These are phyloP conservation scores for Cinclus cinclus DNA, from an alignment of 2,113 vertebrate species.

Conservation along the genomic window DNA sequence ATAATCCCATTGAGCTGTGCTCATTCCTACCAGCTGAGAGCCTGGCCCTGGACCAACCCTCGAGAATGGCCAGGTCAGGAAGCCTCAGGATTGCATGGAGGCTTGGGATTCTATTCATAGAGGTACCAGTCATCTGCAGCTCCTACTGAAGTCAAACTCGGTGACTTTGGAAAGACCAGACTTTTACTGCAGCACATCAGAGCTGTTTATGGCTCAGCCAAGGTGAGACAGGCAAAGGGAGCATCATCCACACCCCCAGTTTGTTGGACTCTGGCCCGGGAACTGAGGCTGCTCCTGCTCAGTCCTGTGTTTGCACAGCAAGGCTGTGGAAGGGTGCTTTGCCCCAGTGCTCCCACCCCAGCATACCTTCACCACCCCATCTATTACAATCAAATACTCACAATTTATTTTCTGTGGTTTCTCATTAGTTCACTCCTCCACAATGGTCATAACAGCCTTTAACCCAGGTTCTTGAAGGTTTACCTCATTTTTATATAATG, in stretches of 20 bases:
- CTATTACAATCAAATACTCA: neutral
- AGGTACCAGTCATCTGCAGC: neutral
- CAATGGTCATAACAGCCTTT: neutral
- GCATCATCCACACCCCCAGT: neutral
- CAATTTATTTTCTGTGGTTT: neutral
- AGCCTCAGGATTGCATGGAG: neutral
- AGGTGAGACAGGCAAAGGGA: neutral
- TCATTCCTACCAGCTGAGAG: slow-evolving; percentile 20
- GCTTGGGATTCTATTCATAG: neutral
- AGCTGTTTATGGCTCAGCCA: neutral
- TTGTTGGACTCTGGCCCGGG: neutral
- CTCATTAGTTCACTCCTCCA: neutral
- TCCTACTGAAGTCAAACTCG: neutral
- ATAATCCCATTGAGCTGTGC: neutral
- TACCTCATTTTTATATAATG: neutral
- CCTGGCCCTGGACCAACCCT: neutral
- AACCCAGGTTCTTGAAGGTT: neutral
- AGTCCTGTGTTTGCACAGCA: neutral
- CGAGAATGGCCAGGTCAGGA: neutral
- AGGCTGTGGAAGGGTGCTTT: neutral
- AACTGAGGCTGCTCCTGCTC: neutral
- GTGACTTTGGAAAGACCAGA: neutral
- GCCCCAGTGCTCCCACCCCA: neutral
- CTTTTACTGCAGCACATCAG: rapidly evolving
- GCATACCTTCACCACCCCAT: neutral